A percentile compares a stretch with the other conserved stretches of the same genome.
phyloP scores from a whole-genome alignment of 2,888 invertebrate genomes.

The Dryomyza anilis region DNA sequence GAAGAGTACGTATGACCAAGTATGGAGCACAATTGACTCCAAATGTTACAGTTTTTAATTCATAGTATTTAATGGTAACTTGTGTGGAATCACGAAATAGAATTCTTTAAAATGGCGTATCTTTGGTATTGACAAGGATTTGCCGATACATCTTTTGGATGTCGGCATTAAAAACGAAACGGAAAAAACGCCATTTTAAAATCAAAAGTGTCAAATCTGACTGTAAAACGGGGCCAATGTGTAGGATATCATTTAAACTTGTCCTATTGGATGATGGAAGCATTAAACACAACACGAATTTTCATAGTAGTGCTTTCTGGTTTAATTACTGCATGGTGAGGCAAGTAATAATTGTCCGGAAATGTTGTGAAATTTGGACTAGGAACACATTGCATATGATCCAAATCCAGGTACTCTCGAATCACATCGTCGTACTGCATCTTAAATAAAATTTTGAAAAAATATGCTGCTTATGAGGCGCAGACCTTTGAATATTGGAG shows the following conservation, averaged over 20 bases:
- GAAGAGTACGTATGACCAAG: conserved; percentile 21
- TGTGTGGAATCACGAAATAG: conserved; percentile 3
- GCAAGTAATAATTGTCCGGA: too few species aligned
- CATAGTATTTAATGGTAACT: conserved; percentile 4
- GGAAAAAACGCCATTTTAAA: conserved; percentile 11
- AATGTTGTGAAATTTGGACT: too few species aligned
- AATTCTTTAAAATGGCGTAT: conserved; percentile 25
- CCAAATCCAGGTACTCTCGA: not conserved
- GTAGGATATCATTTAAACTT: too few species aligned
- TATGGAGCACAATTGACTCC: conserved; percentile 26
- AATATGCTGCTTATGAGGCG: not conserved
- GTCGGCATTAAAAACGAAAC: conserved; percentile 23
- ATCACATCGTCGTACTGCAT: not conserved
- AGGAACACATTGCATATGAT: too few species aligned
- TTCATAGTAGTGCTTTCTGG: too few species aligned
- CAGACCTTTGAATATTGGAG: not conserved
- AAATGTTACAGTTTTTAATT: conserved; percentile 25
- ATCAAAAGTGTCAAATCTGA: not conserved
- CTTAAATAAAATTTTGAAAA: not conserved
- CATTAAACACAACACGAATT: too few species aligned
- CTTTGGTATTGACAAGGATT: not conserved
- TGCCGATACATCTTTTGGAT: conserved; percentile 28
- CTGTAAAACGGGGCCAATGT: too few species aligned
- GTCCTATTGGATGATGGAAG: too few species aligned
- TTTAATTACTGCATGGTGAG: too few species aligned